Percentiles rank a stretch among this genome's conserved stretches.
Evolutionary conservation across 2,113 vertebrate genomes (phyloP).

Genomic region (Charadrius vociferus): DNA sequence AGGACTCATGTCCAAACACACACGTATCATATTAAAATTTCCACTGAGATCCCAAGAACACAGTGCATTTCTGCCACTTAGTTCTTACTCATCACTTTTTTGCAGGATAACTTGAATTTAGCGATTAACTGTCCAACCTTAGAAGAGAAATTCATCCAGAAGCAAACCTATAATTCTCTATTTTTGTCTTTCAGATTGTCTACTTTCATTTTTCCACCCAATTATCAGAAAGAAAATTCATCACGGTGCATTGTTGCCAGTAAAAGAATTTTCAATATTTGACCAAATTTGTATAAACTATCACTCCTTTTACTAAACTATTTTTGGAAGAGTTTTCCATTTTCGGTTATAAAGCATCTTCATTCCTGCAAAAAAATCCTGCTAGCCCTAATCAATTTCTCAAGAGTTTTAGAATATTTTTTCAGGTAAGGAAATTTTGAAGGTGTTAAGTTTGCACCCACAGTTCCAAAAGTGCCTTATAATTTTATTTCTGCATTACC

Average conservation of each 20-base stretch:
- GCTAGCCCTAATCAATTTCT: not conserved
- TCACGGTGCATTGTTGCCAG: not conserved
- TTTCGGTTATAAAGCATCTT: not conserved
- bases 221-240: not conserved
- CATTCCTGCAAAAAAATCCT: not conserved
- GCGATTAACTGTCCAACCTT: not conserved
- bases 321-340: not conserved
- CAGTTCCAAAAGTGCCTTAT: not conserved
- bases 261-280: not conserved
- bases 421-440: not conserved
- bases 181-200: not conserved
- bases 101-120: not conserved
- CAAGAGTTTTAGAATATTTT: not conserved
- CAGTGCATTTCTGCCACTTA: not conserved
- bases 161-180: not conserved
- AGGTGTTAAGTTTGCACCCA: not conserved
- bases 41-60: not conserved
- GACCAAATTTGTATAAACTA: not conserved
- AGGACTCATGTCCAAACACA: not conserved
- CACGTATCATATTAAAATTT: not conserved
- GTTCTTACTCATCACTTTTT: not conserved
- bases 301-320: not conserved
- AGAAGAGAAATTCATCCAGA: not conserved
- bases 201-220: not conserved
- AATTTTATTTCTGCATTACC: not conserved